Conservation (phyloP, 2,113 vertebrate species). For the Crotalus helleri region DNA sequence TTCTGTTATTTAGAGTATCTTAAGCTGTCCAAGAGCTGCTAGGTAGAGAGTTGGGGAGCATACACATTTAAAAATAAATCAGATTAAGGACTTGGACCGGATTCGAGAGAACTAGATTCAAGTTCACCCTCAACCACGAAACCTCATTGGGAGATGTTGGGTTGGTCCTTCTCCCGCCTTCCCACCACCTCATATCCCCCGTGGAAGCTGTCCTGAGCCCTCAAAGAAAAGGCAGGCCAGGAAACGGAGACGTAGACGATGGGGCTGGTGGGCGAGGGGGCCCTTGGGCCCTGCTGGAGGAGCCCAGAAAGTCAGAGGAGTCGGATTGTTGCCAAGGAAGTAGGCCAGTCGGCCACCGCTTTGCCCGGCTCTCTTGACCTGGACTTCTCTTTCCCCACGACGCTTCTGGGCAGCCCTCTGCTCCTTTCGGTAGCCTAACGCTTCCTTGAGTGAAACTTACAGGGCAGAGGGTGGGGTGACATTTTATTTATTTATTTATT, state of each 20-base stretch:
- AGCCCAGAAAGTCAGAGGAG: too few relatives aligned
- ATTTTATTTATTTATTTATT: too few relatives aligned
- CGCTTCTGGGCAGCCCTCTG: not conserved
- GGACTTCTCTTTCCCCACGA: not conserved
- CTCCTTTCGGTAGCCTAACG: not conserved
- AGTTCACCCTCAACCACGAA: not conserved
- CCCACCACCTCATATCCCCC: not conserved
- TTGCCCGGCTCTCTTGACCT: not conserved
- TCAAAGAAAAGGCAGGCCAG: not conserved
- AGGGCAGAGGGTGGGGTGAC: accelerated
- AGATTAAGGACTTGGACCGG: not conserved
- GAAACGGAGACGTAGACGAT: not conserved
- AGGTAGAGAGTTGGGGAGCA: not conserved
- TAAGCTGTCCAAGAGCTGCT: not conserved
- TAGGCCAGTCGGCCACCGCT: not conserved
- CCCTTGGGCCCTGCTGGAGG: not conserved
- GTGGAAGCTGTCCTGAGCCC: not conserved
- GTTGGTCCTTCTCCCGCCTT: not conserved
- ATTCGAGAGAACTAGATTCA: not conserved
- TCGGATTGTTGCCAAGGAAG: not conserved
- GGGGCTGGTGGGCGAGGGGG: not conserved
- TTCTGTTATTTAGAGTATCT: not conserved
- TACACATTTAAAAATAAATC: not conserved
- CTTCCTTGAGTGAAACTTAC: not conserved
- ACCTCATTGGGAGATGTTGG: not conserved